Base-by-base conservation (phyloP, 30 jellyfish, hydroid and myxozoan genomes). In the Cassiopea andromeda region DNA sequence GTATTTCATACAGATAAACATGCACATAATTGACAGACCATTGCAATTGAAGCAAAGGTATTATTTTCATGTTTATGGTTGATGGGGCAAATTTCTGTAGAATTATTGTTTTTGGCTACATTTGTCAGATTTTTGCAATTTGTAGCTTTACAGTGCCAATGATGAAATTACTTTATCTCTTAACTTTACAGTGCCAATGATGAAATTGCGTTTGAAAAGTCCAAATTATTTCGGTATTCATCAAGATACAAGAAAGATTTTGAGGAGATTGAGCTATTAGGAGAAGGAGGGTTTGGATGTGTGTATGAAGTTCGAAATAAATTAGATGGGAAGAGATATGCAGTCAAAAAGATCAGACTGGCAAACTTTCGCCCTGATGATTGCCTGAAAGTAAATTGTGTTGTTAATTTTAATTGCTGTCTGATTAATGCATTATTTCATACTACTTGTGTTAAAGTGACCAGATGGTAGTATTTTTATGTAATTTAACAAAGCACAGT, bases 241-340 rank as follows among this genome's bases (percentile, higher is more conserved):
- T 94, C 98, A 54, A 89, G 97, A 88, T 94, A 90, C 74, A 17
- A 82, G 7, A 97, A 94, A 8, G 93, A 80, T 67, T 94, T 94
- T 78, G 91, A 83, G 50, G 94, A 84, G 78, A 87, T 78, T 38
- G 96, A 82, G 13, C 67, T 46, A 17, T 69, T 94, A 12, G 98
- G 97, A 15, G 69, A 74, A 77, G 98, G 98, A 1, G 98, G 98
- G 38, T 94, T 94, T 79, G 98, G 98, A 1, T 57, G 82, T 7
- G 98, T 94, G 43, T 85, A 47, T 66, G 95, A 94, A 90, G 98
- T 82, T 8, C 74, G 88, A 58, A 90, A 94, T 71, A 89, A 89
- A 50, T 86, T 94, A 27, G 98, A 94, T 81, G 92, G 94, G 44
- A 91, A 80, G 69, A 19, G 82, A 70, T 94, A 94, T 78, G 98